Evolutionary conservation across 2,888 invertebrate genomes (phyloP).

Genomic region (Protula sp.): DNA sequence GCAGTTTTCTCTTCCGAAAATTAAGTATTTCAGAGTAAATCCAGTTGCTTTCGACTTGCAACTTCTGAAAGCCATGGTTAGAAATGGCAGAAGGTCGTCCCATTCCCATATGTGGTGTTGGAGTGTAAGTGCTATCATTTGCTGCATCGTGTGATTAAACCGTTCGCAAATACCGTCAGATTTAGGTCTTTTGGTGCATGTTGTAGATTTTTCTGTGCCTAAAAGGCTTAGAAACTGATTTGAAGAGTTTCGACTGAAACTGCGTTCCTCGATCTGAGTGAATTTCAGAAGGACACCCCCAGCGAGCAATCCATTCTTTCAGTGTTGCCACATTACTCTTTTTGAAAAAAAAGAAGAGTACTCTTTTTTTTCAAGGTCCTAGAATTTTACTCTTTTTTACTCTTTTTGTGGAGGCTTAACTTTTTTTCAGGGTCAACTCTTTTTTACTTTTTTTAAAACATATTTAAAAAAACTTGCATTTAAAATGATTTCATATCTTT

Average conservation of each 20-base stretch:
- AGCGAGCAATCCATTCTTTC: conserved; percentile 16
- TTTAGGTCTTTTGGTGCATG: conserved; percentile 20
- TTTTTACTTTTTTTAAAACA: too few relatives aligned
- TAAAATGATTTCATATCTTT: too few relatives aligned
- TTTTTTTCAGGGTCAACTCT: too few relatives aligned
- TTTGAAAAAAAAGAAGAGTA: too few relatives aligned
- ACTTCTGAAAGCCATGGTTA: too few relatives aligned
- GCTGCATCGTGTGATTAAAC: conserved; percentile 18
- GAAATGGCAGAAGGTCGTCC: conserved; percentile 23
- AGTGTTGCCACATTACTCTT: too few relatives aligned
- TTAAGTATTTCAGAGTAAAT: conserved; percentile 19
- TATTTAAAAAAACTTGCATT: too few relatives aligned
- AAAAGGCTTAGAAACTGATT: conserved; percentile 13
- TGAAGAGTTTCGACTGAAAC: conserved; percentile 20
- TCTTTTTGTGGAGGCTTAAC: too few relatives aligned
- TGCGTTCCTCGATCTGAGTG: too few relatives aligned
- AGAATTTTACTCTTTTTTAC: too few relatives aligned
- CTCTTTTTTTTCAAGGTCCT: too few relatives aligned
- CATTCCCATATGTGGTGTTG: conserved; percentile 18
- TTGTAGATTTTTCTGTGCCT: conserved; percentile 22
- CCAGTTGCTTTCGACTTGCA: too few relatives aligned
- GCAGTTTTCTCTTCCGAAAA: conserved; percentile 17
- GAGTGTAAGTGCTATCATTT: conserved; percentile 15
- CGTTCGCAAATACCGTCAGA: conserved; percentile 23
- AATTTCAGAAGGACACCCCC: conserved; percentile 18